A percentile compares a stretch with the other conserved stretches of the same genome.
Evolutionary conservation across 2,797 vertebrate genomes (phyloP).

Genomic region (Gallinago solitaria): DNA sequence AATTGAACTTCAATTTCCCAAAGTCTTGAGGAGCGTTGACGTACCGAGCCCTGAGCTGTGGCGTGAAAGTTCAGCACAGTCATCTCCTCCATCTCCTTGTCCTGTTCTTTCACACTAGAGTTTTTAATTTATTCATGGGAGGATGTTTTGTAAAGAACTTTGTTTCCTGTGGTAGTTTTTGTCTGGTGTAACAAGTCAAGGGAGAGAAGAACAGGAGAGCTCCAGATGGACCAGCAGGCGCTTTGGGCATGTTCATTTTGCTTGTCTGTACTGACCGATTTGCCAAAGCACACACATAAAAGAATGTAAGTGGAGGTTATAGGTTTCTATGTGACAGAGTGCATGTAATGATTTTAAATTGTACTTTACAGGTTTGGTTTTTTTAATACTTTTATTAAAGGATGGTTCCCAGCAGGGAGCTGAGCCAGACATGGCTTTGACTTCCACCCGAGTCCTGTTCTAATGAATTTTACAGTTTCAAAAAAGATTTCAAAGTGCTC

Average conservation of each 20-base stretch:
- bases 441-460: neutral
- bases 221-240: fast-evolving
- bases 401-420: neutral
- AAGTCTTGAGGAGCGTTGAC: neutral
- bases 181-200: neutral
- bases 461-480: neutral
- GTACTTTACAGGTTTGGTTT: neutral
- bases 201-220: neutral
- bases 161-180: neutral
- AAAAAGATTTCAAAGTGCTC: neutral
- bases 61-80: neutral
- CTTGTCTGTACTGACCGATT: neutral
- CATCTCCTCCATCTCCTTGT: neutral
- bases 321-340: neutral
- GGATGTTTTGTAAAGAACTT: neutral
- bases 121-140: neutral
- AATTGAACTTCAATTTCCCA: neutral
- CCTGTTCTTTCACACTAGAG: neutral
- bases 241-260: fast-evolving
- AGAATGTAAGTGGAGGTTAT: neutral
- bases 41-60: neutral
- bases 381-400: neutral
- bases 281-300: neutral
- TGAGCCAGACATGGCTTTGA: neutral
- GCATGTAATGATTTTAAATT: neutral